These are phyloP conservation scores for Trinorchestia longiramus DNA, from an alignment of 1,140 invertebrate species.

Conservation along the genomic window DNA sequence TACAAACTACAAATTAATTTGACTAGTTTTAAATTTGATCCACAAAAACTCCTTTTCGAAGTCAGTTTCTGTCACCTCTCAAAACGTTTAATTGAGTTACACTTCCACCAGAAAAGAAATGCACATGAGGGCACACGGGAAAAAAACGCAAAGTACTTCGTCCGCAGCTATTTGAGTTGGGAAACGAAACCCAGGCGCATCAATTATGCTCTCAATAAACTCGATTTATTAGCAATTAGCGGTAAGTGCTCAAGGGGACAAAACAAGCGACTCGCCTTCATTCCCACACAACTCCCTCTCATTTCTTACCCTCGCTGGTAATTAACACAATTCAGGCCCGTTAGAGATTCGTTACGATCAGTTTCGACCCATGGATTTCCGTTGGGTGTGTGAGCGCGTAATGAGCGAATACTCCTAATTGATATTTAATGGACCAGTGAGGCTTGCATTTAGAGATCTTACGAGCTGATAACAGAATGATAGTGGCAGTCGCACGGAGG, in stretches of 20 bases:
- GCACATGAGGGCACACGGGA: not conserved
- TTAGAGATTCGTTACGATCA: not conserved
- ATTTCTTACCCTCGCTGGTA: not conserved
- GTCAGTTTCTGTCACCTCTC: not conserved
- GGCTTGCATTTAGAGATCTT: not conserved
- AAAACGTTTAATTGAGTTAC: not conserved
- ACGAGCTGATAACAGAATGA: conserved; percentile 11
- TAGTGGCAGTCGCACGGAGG: not conserved
- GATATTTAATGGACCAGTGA: conserved; percentile 32
- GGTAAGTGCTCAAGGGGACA: conserved; percentile 8
- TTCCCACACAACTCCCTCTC: not conserved
- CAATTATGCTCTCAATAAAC: conserved; percentile 50
- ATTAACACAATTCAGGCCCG: not conserved
- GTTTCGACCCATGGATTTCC: not conserved
- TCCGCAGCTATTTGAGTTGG: not conserved
- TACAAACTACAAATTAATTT: not conserved
- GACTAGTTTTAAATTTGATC: not conserved
- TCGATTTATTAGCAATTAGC: conserved; percentile 51
- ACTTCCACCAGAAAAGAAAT: not conserved
- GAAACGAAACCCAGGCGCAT: not conserved
- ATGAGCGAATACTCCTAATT: conserved; percentile 40
- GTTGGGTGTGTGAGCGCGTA: not conserved
- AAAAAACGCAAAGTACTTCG: not conserved
- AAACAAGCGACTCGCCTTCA: not conserved
- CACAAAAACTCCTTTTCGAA: not conserved